A percentile compares a stretch with the other conserved stretches of the same genome.
Conservation (phyloP, 2,888 invertebrate species). For the Eupithecia centaureata region DNA sequence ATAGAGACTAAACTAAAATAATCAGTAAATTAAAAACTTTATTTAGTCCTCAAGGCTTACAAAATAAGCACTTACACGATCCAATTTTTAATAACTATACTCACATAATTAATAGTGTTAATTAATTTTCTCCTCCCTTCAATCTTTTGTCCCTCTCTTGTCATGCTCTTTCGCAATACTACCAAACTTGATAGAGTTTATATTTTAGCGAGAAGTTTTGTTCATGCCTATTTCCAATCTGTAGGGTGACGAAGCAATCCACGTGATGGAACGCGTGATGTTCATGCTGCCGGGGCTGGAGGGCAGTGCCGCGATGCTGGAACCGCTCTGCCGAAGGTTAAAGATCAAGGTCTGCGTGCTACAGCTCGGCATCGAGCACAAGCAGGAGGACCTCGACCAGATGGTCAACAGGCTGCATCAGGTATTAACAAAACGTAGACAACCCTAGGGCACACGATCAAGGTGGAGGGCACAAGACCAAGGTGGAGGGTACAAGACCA, state of each 20-base stretch:
- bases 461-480: too few relatives aligned
- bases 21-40: too few relatives aligned
- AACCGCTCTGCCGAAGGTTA: slow-evolving; percentile 78
- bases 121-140: too few relatives aligned
- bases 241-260: slow-evolving; percentile 73
- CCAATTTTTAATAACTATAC: too few relatives aligned
- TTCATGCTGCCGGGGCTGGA: slow-evolving; percentile 88
- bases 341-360: slow-evolving; percentile 80
- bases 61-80: too few relatives aligned
- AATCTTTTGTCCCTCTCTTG: too few relatives aligned
- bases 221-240: background rate
- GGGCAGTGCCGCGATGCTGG: slow-evolving; percentile 83
- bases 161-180: too few relatives aligned
- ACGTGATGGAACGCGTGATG: slow-evolving; percentile 76
- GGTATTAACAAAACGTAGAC: slow-evolving; percentile 56
- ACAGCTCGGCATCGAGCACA: slow-evolving; percentile 78
- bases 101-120: too few relatives aligned
- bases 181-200: background rate
- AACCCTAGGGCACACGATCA: too few relatives aligned
- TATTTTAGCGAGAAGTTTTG: background rate
- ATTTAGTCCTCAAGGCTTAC: too few relatives aligned
- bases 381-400: slow-evolving; percentile 69
- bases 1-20: too few relatives aligned
- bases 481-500: too few relatives aligned
- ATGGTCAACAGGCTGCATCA: slow-evolving; percentile 81